Base-by-base conservation (phyloP, 30 jellyfish, hydroid and myxozoan genomes). In the Aurelia sp. region DNA sequence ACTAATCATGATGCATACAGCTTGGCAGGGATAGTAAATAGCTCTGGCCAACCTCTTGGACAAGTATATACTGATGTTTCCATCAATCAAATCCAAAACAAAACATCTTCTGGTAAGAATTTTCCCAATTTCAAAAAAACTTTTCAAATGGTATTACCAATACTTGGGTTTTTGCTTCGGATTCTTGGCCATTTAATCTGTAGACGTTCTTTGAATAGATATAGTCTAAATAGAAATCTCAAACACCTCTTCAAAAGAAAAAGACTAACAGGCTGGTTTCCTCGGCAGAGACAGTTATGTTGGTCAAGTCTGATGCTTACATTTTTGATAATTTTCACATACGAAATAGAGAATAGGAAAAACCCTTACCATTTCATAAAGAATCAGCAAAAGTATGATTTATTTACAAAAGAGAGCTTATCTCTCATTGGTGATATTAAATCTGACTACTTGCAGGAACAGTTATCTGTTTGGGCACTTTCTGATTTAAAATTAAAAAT, bases 221-320 rank as follows among this genome's bases (percentile, higher is more conserved):
- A n/a, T n/a, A n/a, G n/a, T n/a, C n/a, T n/a, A n/a, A n/a, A n/a
- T n/a, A 27, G 2, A 27, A 27, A 27, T 27, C 33, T 27, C 2
- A 27, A 27, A 27, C 33, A 27, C 33, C 33, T 27, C 33, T 27
- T 27, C 2, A 27, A 27, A 27, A 27, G 33, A 27, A 27, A 27
- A 27, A 1, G 33, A 27, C 33, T 27, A 27, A 27, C 33, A 27
- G 48, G 37, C 62, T 27, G 69, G 83, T 53, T 44, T 53, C 3
- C 79, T 44, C 1, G 9, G 69, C 66, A 72, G 83, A 72, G 69
- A 72, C 66, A 48, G 73, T 66, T 66, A 66, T 66, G 78, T 66
- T 66, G 78, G 78, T 66, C 83, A 72, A 72, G 83, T 72, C 83
- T 72, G 83, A 53, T 72, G 72, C 62, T 72, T 19, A 66, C 83